Base-by-base conservation (phyloP, 1,140 invertebrate genomes). In the Vanessa tameamea region DNA sequence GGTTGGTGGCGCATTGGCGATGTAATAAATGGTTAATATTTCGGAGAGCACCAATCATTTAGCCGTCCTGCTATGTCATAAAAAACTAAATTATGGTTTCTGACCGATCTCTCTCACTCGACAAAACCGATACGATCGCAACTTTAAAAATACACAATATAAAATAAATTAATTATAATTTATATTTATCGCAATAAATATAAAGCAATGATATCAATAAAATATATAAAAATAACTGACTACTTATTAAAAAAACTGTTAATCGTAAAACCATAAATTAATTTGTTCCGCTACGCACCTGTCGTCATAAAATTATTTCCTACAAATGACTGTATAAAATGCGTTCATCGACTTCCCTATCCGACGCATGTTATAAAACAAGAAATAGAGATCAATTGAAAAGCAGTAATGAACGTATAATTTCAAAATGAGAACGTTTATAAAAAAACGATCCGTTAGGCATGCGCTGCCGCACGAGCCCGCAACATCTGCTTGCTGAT, bases 401-500 rank as follows among this genome's bases (percentile, higher is more conserved):
- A 78, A 79, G 72, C 61, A 51, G 77, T 78, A 83, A 79, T 83
- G 63, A 74, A 77, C 72, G 73, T 77, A 59, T 82, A 81, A 82
- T 82, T 82, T 79, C 61, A 75, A 79, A 83, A 80, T 80, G 77
- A 70, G 67, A 73, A 75, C 68, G 70, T 73, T 78, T 75, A 72
- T 76, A 81, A 82, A 80, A 20, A 83, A 82, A 78, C 68, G 72
- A 51, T 53, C 75, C 75, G 78, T 82, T 78, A 82, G 76, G 73
- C 50, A 76, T 77, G 63, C 79, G 77, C 73, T 64, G 55, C 79
- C 78, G 83, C 84, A 84, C 84, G 86, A 77, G 85, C 77, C 71
- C 61, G 68, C 67, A 68, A 65, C 85, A 82, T 73, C 83, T 85
- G 85, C 77, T 77, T 69, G 71, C 73, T 81, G 78, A 87, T 87